Percentiles rank a stretch among this genome's conserved stretches.
Conservation (phyloP, 2,888 invertebrate genomes). For the Apodemia hepburni region DNA sequence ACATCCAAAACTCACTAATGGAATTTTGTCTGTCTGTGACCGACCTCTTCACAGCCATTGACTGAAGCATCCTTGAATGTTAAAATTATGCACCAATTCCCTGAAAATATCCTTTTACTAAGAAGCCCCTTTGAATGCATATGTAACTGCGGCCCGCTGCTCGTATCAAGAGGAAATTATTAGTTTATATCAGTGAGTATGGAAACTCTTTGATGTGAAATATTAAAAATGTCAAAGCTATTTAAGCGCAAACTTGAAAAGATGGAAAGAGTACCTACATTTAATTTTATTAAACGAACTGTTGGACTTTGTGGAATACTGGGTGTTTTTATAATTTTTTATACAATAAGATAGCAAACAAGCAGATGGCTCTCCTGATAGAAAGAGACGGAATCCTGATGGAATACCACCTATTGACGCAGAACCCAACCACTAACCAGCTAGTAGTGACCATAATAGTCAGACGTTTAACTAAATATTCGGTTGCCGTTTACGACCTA, state of each 20-base stretch:
- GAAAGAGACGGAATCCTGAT: too few relatives aligned
- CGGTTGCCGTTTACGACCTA: too few relatives aligned
- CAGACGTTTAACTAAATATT: too few relatives aligned
- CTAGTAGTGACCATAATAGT: too few relatives aligned
- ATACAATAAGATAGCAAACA: too few relatives aligned
- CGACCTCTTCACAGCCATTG: conserved; percentile 50
- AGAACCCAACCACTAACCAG: too few relatives aligned
- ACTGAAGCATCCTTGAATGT: conserved; percentile 50
- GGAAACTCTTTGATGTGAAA: conserved; percentile 7
- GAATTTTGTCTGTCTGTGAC: conserved; percentile 65
- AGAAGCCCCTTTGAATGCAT: conserved; percentile 39
- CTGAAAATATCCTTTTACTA: conserved; percentile 47
- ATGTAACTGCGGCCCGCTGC: conserved; percentile 24
- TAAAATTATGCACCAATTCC: conserved; percentile 60
- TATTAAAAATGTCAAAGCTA: neutral
- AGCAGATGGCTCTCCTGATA: too few relatives aligned
- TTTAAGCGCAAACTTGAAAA: neutral
- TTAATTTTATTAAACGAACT: neutral
- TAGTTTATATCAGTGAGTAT: conserved; percentile 6
- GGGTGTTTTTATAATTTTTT: too few relatives aligned
- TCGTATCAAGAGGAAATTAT: conserved; percentile 10
- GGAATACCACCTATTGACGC: too few relatives aligned
- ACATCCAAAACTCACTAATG: conserved; percentile 69
- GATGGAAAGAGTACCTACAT: neutral
- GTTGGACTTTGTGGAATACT: neutral